Conservation (phyloP, 2,888 invertebrate species). For the Leucophenga maculata region DNA sequence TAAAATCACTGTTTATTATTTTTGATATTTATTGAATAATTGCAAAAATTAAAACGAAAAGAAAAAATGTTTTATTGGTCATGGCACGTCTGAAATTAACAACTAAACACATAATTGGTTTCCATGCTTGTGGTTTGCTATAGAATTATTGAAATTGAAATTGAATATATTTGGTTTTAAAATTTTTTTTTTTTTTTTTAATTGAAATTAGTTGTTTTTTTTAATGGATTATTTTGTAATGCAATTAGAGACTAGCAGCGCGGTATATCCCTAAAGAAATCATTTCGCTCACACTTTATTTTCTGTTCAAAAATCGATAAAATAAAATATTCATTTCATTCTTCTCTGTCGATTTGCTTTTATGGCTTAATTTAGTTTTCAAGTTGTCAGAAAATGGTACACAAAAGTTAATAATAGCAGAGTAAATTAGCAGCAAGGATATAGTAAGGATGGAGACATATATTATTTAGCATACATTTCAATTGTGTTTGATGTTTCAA, state of each 20-base stretch:
- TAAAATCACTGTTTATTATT: neutral
- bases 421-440: neutral
- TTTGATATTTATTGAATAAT: neutral
- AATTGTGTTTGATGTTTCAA: neutral
- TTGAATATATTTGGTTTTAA: conserved; percentile 1
- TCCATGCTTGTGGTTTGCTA: conserved; percentile 11
- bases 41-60: neutral
- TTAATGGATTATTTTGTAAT: neutral
- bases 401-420: neutral
- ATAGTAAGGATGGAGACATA: neutral
- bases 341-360: conserved; percentile 57
- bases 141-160: neutral
- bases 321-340: conserved; percentile 60
- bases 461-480: neutral
- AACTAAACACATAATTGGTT: conserved; percentile 17
- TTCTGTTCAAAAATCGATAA: conserved; percentile 50
- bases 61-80: neutral
- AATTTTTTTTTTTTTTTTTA: neutral
- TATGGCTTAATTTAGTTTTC: conserved; percentile 63
- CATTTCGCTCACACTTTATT: conserved; percentile 37
- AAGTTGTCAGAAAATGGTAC: conserved; percentile 13
- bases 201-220: neutral
- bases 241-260: neutral
- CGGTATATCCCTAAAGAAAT: conserved; percentile 3
- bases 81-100: neutral